Evolutionary conservation across 2,888 invertebrate genomes (phyloP), one percentile per base, ranked within the genome.

Genomic region (Philaethria dido): DNA sequence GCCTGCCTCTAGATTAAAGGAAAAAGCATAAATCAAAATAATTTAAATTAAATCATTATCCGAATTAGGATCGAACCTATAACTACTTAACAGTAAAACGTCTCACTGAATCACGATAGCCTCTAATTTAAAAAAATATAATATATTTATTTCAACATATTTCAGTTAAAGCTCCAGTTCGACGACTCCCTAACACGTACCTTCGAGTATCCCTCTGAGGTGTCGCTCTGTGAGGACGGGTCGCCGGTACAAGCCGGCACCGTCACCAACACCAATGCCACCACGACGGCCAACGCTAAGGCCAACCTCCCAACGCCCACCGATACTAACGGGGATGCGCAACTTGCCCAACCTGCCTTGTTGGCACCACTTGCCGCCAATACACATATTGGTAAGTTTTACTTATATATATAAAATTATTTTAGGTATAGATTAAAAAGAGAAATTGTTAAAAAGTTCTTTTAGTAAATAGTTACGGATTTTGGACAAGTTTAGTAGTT

Each of bases 161-260:
- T 79, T 80, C 95, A 98, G 98, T 92, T 97, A 83, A 96, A 95
- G 87, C 97, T 98, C 80, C 96, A 96, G 80, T 98, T 98, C 91
- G 96, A 98, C 88, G 98, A 98, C 85, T 94, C 95, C 65, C 94
- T 96, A 65, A 97, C 97, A 75, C 95, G 96, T 75, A 96, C 97
- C 63, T 98, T 96, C 92, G 98, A 98, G 93, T 99, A 99, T 89
- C 98, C 98, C 63, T 98, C 98, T 68, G 98, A 98, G 93, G 94
- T 95, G 70, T 97, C 97, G 54, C 91, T 97, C 80, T 87, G 95
- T 80, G 95, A 96, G 80, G 96, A 96, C 73, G 89, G 92, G 71
- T 71, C 78, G 8, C 68, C 74, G 33, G 67, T 75, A 42, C 69
- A 69, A 64, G 33, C 74, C 59, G 33, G 64, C 50, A 68, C 71